phyloP scores from a whole-genome alignment of 1,140 invertebrate genomes.

The Drosophila pandora region DNA sequence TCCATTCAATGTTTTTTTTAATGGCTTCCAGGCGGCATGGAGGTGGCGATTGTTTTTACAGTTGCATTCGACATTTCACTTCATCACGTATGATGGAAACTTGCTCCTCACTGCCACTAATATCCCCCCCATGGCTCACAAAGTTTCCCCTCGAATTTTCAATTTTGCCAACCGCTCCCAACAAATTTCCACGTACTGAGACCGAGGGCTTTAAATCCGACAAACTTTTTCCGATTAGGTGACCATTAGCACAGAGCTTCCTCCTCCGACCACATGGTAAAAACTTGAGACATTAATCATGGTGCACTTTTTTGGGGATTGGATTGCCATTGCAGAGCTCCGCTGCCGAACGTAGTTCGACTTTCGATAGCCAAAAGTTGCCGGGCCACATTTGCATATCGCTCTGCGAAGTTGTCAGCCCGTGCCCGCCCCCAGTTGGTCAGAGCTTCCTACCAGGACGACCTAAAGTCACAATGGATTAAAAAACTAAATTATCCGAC shows the following conservation, averaged over 20 bases:
- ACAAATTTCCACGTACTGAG: constrained; percentile 43
- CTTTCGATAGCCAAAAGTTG: constrained; percentile 57
- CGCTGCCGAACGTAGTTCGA: constrained; percentile 34
- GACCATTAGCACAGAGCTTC: constrained; percentile 43
- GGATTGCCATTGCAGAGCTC: constrained; percentile 31
- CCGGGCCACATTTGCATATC: constrained; percentile 54
- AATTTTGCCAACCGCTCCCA: constrained; percentile 43
- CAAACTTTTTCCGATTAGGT: constrained; percentile 56
- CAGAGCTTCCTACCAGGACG: constrained; percentile 21
- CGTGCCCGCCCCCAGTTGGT: constrained; percentile 32
- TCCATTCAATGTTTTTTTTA: constrained; percentile 45
- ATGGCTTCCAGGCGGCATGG: too few relatives aligned
- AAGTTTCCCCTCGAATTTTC: constrained; percentile 46
- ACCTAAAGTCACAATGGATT: constrained; percentile 59
- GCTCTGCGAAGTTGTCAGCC: constrained; percentile 39
- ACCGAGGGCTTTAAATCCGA: constrained; percentile 40
- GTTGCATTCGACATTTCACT: constrained; percentile 55
- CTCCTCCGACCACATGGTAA: constrained; percentile 11
- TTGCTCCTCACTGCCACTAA: constrained; percentile 58
- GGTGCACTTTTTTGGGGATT: constrained; percentile 37
- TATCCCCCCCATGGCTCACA: constrained; percentile 49
- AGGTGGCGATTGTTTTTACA: constrained; percentile 49
- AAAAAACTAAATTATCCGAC: constrained; percentile 45
- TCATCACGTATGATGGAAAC: constrained; percentile 40
- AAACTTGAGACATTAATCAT: constrained; percentile 58